Evolutionary conservation across 2,797 vertebrate genomes (phyloP), one percentile per base, ranked within the genome.

Genomic region (Stomatorhinus walkeri): DNA sequence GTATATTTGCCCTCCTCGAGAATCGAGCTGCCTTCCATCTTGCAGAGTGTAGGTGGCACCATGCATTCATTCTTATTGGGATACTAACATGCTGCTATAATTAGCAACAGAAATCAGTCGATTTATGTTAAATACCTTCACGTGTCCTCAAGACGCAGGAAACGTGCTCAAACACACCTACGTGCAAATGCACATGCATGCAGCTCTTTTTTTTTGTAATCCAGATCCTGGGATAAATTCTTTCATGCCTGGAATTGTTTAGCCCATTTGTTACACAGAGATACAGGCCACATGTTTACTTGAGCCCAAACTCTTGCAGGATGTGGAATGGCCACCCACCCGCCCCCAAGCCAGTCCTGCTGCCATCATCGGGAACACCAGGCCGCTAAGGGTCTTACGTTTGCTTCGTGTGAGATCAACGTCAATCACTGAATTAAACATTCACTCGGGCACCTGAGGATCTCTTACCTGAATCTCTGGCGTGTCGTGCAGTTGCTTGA

Each of bases 381-480:
- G 79, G 16, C 19, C 36, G 19, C 79, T 19, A 0, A 4, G 43
- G 81, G 22, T 49, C 40, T 84, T 84, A 49, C 24, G 48, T 84
- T 49, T 84, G 81, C 81, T 49, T 22, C 10, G n/a, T 43, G 43
- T n/a, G 46, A 46, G 81, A 84, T 49, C 81, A 24, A 43, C 46
- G 43, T 49, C 81, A 84, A 48, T 84, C 43, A 84, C 51, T 86
- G 24, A 54, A 86, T 86, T 56, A 86, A 86, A 86, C 48, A 54
- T 86, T 19, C 28, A 1, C 28, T 28, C 14, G 48, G 28, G 51
- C 51, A 12, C 16, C 85, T 10, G 14, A 86, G 85, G 85, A 1
- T 19, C 4, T 28, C 28, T 12, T 51, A 5, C 36, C 36, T 40
- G 32, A 36, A 40, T 24, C 46, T 84, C n/a, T 84, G 81, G 81